These are phyloP conservation scores for Beroe forskalii DNA, from an alignment of 37 sponge, comb jelly and placozoan species.

Conservation along the genomic window DNA sequence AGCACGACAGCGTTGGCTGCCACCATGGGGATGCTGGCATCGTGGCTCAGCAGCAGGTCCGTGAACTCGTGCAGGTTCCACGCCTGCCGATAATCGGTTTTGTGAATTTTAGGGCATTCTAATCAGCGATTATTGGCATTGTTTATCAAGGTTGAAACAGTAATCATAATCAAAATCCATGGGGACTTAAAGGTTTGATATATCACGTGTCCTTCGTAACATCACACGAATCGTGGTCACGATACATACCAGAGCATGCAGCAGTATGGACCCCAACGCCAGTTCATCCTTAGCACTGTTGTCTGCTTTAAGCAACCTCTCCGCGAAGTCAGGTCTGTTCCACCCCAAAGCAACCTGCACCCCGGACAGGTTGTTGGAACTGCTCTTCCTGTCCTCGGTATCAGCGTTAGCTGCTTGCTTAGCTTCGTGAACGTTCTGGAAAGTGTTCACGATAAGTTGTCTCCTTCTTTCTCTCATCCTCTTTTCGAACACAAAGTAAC, in stretches of 20 bases:
- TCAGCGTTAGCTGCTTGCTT: neutral
- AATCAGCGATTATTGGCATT: neutral
- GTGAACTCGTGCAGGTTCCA: conserved; percentile 62
- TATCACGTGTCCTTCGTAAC: no score
- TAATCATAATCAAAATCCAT: no score
- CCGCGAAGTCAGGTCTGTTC: conserved; percentile 64
- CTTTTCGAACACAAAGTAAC: no score
- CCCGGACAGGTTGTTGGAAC: conserved; percentile 22
- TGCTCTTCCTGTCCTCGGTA: neutral
- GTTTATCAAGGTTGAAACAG: neutral
- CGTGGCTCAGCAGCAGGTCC: conserved; percentile 35
- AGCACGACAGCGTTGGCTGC: conserved; percentile 27
- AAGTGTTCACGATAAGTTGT: no score
- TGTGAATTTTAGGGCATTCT: neutral
- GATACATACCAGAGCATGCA: conserved; percentile 10
- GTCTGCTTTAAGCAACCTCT: conserved; percentile 41
- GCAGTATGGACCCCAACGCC: conserved; percentile 15
- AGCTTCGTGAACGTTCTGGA: neutral
- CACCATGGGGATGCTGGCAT: conserved; percentile 55
- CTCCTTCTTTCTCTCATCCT: no score
- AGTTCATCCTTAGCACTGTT: neutral
- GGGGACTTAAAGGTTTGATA: no score
- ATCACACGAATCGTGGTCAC: no score
- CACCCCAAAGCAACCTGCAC: conserved; percentile 60
- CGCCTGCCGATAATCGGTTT: no score